These are phyloP conservation scores for Hirtodrosophila alboralis DNA, from an alignment of 2,888 invertebrate species.

Conservation along the genomic window DNA sequence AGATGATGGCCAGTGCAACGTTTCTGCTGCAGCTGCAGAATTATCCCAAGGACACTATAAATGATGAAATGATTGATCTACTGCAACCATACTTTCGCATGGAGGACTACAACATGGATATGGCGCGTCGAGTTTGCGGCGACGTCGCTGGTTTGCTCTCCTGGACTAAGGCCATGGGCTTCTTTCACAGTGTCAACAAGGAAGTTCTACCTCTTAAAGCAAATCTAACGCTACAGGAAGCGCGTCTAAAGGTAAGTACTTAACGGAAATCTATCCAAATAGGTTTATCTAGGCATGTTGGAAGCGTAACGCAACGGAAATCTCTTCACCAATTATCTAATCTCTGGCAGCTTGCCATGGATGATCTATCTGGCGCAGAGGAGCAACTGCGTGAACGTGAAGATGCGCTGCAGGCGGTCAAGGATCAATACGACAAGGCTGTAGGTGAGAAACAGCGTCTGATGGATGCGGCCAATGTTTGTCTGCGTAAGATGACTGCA, in stretches of 20 bases:
- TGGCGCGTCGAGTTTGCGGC: slow-evolving; percentile 97
- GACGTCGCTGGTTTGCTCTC: slow-evolving; percentile 97
- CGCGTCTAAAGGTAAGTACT: slow-evolving; percentile 88
- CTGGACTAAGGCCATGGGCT: slow-evolving; percentile 98
- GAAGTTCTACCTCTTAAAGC: slow-evolving; percentile 97
- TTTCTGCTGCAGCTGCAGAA: slow-evolving; percentile 96
- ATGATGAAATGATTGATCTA: slow-evolving; percentile 98
- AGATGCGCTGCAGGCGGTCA: slow-evolving; percentile 93
- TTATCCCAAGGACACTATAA: slow-evolving; percentile 98
- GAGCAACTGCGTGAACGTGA: slow-evolving; percentile 95
- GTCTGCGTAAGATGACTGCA: slow-evolving; percentile 97
- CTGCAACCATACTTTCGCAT: slow-evolving; percentile 95
- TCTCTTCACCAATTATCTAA: too few species aligned
- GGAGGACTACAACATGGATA: slow-evolving; percentile 99
- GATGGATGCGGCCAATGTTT: slow-evolving; percentile 95
- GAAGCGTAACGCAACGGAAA: too few species aligned
- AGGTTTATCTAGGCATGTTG: too few species aligned
- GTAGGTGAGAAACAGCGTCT: slow-evolving; percentile 96
- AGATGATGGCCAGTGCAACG: slow-evolving; percentile 98
- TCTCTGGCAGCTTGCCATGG: slow-evolving; percentile 90
- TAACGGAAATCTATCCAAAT: too few species aligned
- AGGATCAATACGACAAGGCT: slow-evolving; percentile 96
- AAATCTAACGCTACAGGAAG: slow-evolving; percentile 95
- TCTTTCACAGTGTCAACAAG: slow-evolving; percentile 97
- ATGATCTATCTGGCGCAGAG: slow-evolving; percentile 94